Base-by-base conservation (phyloP, 1,140 invertebrate genomes). In the Drosophila ironensis region DNA sequence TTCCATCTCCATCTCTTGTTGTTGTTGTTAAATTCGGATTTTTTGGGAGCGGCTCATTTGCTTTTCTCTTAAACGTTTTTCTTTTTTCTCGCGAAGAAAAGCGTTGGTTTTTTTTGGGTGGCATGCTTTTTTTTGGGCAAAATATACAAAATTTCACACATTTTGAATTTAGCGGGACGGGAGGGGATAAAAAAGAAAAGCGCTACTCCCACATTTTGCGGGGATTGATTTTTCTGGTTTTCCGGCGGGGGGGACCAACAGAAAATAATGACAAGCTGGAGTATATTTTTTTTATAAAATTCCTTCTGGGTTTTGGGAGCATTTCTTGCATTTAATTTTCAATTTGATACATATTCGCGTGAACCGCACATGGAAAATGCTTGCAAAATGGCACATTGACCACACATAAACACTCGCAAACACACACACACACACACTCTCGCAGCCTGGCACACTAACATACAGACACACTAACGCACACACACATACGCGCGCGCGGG, bases 311-410 rank as follows among this genome's bases (percentile, higher is more conserved):
- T 25, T 33, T 45, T 45, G 28, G 6, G 11, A 7, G 1, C 8
- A 37, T 52, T 37, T 4, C 16, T 40, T 3, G 35, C n/a, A n/a
- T n/a, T n/a, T 6, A 12, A 24, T 53, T 67, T 57, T 50, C 68
- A 22, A 37, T 73, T 70, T 66, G 48, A 53, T 70, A n/a, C n/a
- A n/a, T n/a, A 28, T 41, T 61, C 56, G 46, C n/a, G 40, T 47
- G 33, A 12, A 68, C 60, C 46, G 51, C 60, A 68, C 46, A 56
- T 63, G 70, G 42, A 72, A 47, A 50, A 48, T 48, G 70, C 41
- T 59, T 57, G 41, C 59, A 81, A 81, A 82, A 76, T 82, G 69
- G 68, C 77, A 84, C 77, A 82, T 61, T 82, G 77, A 82, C 78
- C 77, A 68, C 54, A 56, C 53, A 50, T 45, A 51, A 44, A 71